These are phyloP conservation scores for Fopius arisanus DNA, from an alignment of 1,140 invertebrate species.

Conservation along the genomic window DNA sequence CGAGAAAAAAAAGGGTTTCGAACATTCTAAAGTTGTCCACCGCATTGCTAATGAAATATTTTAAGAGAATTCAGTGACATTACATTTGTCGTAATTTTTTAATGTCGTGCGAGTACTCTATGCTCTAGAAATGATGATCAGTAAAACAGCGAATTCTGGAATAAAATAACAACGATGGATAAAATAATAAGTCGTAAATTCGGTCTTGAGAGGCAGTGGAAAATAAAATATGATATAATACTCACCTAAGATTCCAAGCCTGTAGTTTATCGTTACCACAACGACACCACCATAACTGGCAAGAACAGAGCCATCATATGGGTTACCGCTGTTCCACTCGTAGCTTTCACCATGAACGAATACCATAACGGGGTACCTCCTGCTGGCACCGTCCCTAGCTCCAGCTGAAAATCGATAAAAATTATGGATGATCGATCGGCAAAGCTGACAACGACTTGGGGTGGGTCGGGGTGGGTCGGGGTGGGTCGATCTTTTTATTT, in stretches of 20 bases:
- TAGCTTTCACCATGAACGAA: conserved; percentile 97
- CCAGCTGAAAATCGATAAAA: conserved; percentile 71
- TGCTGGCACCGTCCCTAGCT: conserved; percentile 69
- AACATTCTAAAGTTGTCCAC: too few species aligned
- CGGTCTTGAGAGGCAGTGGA: too few species aligned
- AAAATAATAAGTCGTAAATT: too few species aligned
- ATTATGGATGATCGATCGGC: conserved; percentile 46
- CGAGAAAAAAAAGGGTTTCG: too few species aligned
- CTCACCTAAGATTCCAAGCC: conserved; percentile 94
- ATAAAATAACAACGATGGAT: too few species aligned
- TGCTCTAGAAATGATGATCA: too few species aligned
- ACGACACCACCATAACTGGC: conserved; percentile 92
- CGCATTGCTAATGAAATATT: too few species aligned
- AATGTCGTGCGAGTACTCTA: too few species aligned
- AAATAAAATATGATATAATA: conserved; percentile 34
- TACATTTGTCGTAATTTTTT: too few species aligned
- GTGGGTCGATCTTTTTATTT: too few species aligned
- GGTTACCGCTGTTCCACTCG: conserved; percentile 95
- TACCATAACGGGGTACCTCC: conserved; percentile 86
- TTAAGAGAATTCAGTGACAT: too few species aligned
- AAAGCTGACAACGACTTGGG: conserved; percentile 28
- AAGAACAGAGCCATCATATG: conserved; percentile 92
- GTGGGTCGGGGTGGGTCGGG: background rate
- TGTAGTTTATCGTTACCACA: conserved; percentile 97
- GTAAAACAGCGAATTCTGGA: too few species aligned